phyloP scores from a whole-genome alignment of 2,888 invertebrate genomes.

The Unio pictorum region DNA sequence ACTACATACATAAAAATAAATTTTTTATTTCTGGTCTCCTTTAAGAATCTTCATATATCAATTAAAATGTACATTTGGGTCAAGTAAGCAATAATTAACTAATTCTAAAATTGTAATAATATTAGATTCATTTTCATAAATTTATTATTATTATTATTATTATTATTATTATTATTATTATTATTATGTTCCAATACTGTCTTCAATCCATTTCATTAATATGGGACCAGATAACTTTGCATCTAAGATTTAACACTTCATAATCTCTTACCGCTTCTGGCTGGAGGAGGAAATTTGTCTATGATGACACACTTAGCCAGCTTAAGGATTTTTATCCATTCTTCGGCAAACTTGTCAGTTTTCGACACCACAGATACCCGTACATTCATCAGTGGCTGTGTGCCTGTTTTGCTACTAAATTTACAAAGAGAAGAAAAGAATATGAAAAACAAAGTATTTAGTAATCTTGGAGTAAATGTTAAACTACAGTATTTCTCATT shows the following conservation, averaged over 20 bases:
- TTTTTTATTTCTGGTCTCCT: too few species aligned
- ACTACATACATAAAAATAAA: too few species aligned
- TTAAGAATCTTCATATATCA: too few species aligned
- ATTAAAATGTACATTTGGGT: too few species aligned
- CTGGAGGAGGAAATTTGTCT: conserved; percentile 29
- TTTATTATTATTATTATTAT: background rate
- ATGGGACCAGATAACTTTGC: too few species aligned
- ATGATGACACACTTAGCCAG: conserved; percentile 53
- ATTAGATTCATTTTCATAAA: background rate
- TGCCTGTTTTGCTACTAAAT: conserved; percentile 34
- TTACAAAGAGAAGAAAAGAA: background rate
- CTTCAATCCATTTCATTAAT: too few species aligned
- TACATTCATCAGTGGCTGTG: conserved; percentile 30
- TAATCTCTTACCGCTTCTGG: background rate
- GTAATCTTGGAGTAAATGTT: background rate
- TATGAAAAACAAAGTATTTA: background rate
- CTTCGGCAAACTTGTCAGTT: conserved; percentile 48
- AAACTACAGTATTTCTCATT: background rate
- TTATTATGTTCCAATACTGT: too few species aligned
- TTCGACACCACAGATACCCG: conserved; percentile 49
- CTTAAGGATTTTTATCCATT: conserved; percentile 57
- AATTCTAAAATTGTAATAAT: too few species aligned
- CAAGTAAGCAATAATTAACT: too few species aligned
- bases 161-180: too few species aligned
- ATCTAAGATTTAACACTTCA: too few species aligned